phyloP scores from a whole-genome alignment of 2,888 invertebrate genomes.

The Acronicta psi region DNA sequence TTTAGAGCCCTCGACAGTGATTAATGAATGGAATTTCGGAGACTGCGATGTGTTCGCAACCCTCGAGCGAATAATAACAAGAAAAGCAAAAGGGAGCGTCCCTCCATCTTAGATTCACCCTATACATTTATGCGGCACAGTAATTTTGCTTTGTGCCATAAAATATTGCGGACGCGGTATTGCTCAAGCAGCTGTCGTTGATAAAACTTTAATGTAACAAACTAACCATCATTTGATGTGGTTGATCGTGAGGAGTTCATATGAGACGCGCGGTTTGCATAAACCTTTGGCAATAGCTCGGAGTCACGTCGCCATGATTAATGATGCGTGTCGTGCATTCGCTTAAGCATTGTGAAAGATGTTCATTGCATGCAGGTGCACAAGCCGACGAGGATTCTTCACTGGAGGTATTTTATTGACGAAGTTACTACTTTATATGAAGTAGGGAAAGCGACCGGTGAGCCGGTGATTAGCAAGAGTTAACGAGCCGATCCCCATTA shows the following conservation, averaged over 20 bases:
- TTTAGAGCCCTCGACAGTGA: slow-evolving; percentile 86
- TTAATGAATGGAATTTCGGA: slow-evolving; percentile 86
- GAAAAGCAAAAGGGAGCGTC: slow-evolving; percentile 77
- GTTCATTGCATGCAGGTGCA: slow-evolving; percentile 59
- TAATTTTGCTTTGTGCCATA: slow-evolving; percentile 76
- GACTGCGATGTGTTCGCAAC: slow-evolving; percentile 72
- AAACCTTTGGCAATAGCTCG: slow-evolving; percentile 76
- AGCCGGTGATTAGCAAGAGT: slow-evolving; percentile 43
- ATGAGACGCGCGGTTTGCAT: slow-evolving; percentile 71
- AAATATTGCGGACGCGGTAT: slow-evolving; percentile 76
- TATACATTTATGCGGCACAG: slow-evolving; percentile 67
- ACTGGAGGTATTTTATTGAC: slow-evolving; percentile 48
- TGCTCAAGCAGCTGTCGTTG: slow-evolving; percentile 74
- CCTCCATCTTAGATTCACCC: slow-evolving; percentile 64
- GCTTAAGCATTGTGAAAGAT: slow-evolving; percentile 70
- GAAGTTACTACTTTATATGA: slow-evolving; percentile 50
- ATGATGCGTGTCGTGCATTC: slow-evolving; percentile 70
- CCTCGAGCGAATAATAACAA: slow-evolving; percentile 72
- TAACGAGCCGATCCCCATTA: slow-evolving; percentile 42
- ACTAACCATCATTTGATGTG: slow-evolving; percentile 75
- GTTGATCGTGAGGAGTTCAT: slow-evolving; percentile 80
- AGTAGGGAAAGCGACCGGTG: slow-evolving; percentile 38
- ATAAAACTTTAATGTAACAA: slow-evolving; percentile 65
- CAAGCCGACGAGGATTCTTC: slow-evolving; percentile 48
- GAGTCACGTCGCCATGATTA: slow-evolving; percentile 76